These are phyloP conservation scores for Mactromeris polynyma DNA, from an alignment of 2,888 invertebrate genomes.

Conservation along the genomic window DNA sequence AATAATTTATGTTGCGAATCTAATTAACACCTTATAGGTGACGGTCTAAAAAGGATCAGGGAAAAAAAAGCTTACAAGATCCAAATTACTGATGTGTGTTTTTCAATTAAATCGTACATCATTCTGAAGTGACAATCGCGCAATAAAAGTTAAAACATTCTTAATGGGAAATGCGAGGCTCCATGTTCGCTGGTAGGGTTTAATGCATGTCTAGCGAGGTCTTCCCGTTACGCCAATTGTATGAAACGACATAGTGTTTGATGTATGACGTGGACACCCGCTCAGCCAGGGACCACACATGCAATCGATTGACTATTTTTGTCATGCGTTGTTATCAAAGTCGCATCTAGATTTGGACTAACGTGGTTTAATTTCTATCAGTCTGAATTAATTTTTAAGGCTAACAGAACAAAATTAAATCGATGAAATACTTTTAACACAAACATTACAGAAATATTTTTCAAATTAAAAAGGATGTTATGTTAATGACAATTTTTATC, in stretches of 20 bases:
- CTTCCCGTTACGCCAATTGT: slow-evolving; percentile 44
- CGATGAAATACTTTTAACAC: too few relatives aligned
- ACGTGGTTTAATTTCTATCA: not conserved
- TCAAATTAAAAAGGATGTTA: too few relatives aligned
- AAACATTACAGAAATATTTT: too few relatives aligned
- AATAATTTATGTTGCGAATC: not conserved
- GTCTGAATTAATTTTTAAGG: not conserved
- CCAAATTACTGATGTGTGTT: slow-evolving; percentile 8
- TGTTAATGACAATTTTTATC: too few relatives aligned
- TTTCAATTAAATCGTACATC: slow-evolving; percentile 46
- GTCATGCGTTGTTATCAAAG: not conserved
- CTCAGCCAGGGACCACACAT: slow-evolving; percentile 55
- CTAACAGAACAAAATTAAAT: too few relatives aligned
- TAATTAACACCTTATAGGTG: not conserved
- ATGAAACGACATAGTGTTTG: slow-evolving; percentile 18
- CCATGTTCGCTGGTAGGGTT: slow-evolving; percentile 31
- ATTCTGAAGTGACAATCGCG: slow-evolving; percentile 34
- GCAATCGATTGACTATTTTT: not conserved
- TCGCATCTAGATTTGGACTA: not conserved
- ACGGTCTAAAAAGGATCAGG: not conserved
- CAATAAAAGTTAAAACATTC: slow-evolving; percentile 24
- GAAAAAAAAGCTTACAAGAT: not conserved
- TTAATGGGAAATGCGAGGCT: slow-evolving; percentile 44
- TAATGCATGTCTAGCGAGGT: slow-evolving; percentile 2
- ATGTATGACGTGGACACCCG: slow-evolving; percentile 55